Percentiles rank a stretch among this genome's conserved stretches.
Conservation (phyloP, 1,140 invertebrate genomes). For the Bombus turneri region DNA sequence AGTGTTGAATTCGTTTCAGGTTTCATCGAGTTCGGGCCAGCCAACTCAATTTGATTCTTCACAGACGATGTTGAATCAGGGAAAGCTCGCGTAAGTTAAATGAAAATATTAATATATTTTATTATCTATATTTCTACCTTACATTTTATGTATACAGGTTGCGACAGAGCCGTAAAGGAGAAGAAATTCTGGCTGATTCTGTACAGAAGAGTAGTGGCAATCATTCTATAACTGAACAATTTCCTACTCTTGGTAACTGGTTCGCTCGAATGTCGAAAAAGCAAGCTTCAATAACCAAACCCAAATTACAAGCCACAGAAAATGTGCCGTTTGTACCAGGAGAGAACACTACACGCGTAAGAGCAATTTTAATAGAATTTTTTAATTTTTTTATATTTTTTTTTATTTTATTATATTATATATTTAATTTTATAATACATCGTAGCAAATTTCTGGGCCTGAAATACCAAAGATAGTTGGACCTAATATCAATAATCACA, state of each 20-base stretch:
- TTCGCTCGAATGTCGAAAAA: slow-evolving; percentile 65
- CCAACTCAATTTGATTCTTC: slow-evolving; percentile 13
- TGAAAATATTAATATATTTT: background rate
- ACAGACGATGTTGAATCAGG: slow-evolving; percentile 16
- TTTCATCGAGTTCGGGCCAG: slow-evolving; percentile 41
- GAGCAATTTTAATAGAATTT: slow-evolving; percentile 1
- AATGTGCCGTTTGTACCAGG: background rate
- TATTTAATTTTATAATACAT: background rate
- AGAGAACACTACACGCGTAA: slow-evolving; percentile 40
- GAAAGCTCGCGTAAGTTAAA: slow-evolving; percentile 38
- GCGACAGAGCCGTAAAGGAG: slow-evolving; percentile 30
- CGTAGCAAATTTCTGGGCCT: slow-evolving; percentile 35
- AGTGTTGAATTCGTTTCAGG: slow-evolving; percentile 19
- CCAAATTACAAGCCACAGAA: slow-evolving; percentile 42
- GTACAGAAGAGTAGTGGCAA: slow-evolving; percentile 24
- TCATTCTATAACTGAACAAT: slow-evolving; percentile 69
- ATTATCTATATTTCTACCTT: background rate
- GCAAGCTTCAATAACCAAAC: slow-evolving; percentile 38
- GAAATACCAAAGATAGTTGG: slow-evolving; percentile 50
- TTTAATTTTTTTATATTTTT: background rate
- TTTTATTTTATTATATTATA: too few species aligned
- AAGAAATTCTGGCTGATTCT: background rate
- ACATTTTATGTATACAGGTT: slow-evolving; percentile 10
- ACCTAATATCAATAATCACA: slow-evolving; percentile 51
- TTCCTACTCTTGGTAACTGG: slow-evolving; percentile 78